Percentiles rank a stretch among this genome's conserved stretches.
Conservation (phyloP, 1,140 invertebrate genomes). For the Argopecten irradians region DNA sequence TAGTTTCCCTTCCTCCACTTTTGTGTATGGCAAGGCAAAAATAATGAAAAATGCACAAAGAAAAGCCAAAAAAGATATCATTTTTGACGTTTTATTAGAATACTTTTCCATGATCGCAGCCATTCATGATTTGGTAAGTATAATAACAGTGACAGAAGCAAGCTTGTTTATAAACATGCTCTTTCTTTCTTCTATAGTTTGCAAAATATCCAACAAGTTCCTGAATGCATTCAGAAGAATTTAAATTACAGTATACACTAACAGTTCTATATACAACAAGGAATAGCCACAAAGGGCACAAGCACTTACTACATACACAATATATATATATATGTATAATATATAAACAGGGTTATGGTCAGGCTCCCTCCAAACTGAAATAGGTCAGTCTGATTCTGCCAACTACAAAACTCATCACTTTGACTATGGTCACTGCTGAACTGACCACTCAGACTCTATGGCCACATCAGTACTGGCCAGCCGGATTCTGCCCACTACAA, state of each 20-base stretch:
- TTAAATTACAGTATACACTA: slow-evolving; percentile 23
- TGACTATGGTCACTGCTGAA: not conserved
- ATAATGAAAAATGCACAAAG: not conserved
- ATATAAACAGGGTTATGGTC: not conserved
- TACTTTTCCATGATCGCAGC: slow-evolving; percentile 16
- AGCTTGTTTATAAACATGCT: slow-evolving; percentile 22
- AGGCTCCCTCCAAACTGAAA: not conserved
- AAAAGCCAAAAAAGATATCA: not conserved
- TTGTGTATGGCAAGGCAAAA: too few species aligned
- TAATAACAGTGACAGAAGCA: not conserved
- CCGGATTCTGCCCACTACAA: not conserved
- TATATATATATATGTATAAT: not conserved
- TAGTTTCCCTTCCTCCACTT: too few species aligned
- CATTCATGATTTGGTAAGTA: not conserved
- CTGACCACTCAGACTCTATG: not conserved
- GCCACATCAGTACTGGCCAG: not conserved
- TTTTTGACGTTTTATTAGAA: slow-evolving; percentile 11
- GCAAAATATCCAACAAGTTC: slow-evolving; percentile 21
- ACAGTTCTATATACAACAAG: slow-evolving; percentile 1
- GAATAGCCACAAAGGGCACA: not conserved
- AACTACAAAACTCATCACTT: not conserved
- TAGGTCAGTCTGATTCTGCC: not conserved
- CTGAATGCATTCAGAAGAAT: slow-evolving; percentile 17
- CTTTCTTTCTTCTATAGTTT: slow-evolving; percentile 11
- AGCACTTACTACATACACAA: slow-evolving; percentile 19